phyloP scores from a whole-genome alignment of 2,113 vertebrate genomes.

The Typhlomys cinereus region DNA sequence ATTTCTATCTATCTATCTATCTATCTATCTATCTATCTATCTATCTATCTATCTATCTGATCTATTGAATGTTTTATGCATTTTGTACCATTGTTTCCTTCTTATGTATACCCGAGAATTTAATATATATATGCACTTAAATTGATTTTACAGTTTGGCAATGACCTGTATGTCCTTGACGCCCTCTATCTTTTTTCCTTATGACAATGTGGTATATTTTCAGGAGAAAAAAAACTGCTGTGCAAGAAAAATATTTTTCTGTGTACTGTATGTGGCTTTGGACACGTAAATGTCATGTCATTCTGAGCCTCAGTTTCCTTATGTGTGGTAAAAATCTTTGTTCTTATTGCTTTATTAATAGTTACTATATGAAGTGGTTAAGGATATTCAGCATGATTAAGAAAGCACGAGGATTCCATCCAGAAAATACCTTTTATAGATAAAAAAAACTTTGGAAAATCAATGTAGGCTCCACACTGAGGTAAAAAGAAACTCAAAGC shows the following conservation, averaged over 20 bases:
- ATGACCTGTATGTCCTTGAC: neutral
- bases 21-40: no score
- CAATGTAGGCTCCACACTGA: neutral
- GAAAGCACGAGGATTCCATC: neutral
- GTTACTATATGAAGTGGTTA: neutral
- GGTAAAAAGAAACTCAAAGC: neutral
- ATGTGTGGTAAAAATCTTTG: neutral
- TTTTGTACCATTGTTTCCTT: neutral
- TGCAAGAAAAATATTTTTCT: neutral
- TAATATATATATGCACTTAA: neutral
- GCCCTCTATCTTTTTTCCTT: neutral
- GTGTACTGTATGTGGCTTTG: neutral
- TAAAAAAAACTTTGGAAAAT: neutral
- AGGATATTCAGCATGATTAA: neutral
- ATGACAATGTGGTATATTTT: neutral
- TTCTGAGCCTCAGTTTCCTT: neutral
- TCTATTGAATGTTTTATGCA: neutral
- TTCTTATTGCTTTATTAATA: neutral
- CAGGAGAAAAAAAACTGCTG: neutral
- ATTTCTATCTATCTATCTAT: no score
- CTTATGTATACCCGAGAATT: conserved; percentile 8
- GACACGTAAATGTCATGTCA: neutral
- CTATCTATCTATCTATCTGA: no score
- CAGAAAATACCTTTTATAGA: neutral
- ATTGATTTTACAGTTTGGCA: neutral